Conservation (phyloP, 2,797 vertebrate genomes). For the Anisognathus igniventris region DNA sequence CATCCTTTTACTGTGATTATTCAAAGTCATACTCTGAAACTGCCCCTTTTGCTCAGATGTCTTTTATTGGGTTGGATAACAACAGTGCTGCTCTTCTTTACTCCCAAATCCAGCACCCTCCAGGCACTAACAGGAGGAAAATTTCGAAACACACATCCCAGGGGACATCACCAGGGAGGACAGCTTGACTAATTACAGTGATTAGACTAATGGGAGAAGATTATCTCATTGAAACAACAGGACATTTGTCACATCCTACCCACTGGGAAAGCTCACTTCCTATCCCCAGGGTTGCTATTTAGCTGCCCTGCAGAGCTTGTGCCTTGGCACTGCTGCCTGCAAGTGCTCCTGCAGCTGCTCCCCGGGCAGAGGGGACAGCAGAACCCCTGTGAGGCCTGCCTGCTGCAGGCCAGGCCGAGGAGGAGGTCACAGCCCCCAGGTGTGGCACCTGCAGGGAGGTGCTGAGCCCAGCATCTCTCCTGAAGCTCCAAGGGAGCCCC, state of each 20-base stretch:
- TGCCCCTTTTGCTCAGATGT: neutral
- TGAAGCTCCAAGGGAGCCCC: neutral
- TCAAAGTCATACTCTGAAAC: neutral
- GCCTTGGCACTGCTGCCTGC: neutral
- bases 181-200: neutral
- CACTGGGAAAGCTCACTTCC: neutral
- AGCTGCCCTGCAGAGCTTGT: neutral
- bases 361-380: neutral
- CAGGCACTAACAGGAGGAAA: neutral
- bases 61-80: neutral
- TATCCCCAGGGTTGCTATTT: neutral
- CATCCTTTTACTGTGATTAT: neutral
- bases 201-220: slow-evolving; percentile 2
- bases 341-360: neutral
- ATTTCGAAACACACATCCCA: neutral
- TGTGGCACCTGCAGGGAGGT: neutral
- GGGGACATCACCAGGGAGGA: neutral
- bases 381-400: fast-evolving
- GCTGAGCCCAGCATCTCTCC: neutral
- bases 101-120: neutral
- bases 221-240: slow-evolving; percentile 20
- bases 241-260: neutral
- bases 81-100: fast-evolving
- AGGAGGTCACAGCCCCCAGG: neutral
- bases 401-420: neutral